Percentiles rank a stretch among this genome's conserved stretches.
phyloP scores from a whole-genome alignment of 2,888 invertebrate species.

The Drosophila infuscata region DNA sequence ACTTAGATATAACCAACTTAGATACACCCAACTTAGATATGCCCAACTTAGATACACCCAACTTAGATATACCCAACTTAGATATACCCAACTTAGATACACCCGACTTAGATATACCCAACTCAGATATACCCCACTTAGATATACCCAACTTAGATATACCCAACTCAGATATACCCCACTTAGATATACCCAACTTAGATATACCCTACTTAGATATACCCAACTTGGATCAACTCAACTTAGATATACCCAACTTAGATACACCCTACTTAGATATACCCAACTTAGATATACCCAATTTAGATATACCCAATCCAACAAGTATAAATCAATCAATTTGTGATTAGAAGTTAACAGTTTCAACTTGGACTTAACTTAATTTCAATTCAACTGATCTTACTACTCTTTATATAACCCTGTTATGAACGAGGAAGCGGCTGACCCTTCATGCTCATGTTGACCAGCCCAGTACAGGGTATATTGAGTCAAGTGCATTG shows the following conservation, averaged over 20 bases:
- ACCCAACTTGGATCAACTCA: background rate
- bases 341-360: background rate
- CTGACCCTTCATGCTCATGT: background rate
- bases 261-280: background rate
- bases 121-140: background rate
- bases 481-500: slow-evolving; percentile 38
- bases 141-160: background rate
- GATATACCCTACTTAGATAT: background rate
- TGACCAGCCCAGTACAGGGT: slow-evolving; percentile 17
- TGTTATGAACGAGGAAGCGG: background rate
- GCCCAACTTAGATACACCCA: background rate
- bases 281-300: background rate
- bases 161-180: background rate
- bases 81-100: background rate
- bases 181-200: background rate
- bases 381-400: background rate
- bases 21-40: background rate
- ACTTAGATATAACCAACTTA: background rate
- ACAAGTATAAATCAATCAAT: slow-evolving; percentile 3
- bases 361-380: background rate
- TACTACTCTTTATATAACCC: background rate
- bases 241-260: background rate
- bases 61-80: background rate
- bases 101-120: too few species aligned
- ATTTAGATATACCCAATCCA: too few species aligned